Conservation (phyloP, 2,888 invertebrate species). For the Eristalinus aeneus region DNA sequence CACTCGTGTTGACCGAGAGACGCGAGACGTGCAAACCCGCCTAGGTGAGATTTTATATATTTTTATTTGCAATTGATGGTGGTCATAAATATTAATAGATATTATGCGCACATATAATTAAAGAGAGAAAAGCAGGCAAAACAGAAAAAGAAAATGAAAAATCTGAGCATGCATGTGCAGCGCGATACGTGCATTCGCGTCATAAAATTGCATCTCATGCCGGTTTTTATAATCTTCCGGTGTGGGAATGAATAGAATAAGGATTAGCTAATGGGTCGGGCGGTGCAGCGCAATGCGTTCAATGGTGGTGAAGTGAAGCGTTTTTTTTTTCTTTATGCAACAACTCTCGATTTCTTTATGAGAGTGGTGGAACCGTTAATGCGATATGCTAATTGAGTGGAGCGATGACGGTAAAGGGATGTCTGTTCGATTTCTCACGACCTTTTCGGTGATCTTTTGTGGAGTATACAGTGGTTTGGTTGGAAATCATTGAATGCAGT, state of each 20-base stretch:
- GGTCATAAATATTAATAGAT: slow-evolving; percentile 71
- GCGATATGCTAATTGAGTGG: not conserved
- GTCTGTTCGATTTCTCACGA: not conserved
- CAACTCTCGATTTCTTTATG: slow-evolving; percentile 48
- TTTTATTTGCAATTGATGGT: slow-evolving; percentile 53
- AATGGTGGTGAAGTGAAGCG: not conserved
- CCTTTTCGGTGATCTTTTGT: not conserved
- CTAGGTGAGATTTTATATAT: slow-evolving; percentile 53
- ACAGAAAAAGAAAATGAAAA: not conserved
- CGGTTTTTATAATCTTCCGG: slow-evolving; percentile 57
- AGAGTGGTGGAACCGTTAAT: not conserved
- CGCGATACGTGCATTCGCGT: not conserved
- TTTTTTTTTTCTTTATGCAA: slow-evolving; percentile 39
- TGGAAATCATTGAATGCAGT: not conserved
- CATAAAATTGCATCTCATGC: slow-evolving; percentile 36
- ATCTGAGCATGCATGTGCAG: not conserved
- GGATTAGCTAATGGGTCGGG: slow-evolving; percentile 51
- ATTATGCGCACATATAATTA: slow-evolving; percentile 62
- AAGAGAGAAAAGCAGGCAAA: slow-evolving; percentile 18
- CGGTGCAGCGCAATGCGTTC: not conserved
- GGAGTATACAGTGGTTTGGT: not conserved
- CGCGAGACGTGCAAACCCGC: slow-evolving; percentile 55
- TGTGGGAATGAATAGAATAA: slow-evolving; percentile 60
- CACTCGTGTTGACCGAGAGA: slow-evolving; percentile 21
- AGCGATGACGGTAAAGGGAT: not conserved